These are phyloP conservation scores for Numenius arquata DNA, from an alignment of 2,113 vertebrate species.

Conservation along the genomic window DNA sequence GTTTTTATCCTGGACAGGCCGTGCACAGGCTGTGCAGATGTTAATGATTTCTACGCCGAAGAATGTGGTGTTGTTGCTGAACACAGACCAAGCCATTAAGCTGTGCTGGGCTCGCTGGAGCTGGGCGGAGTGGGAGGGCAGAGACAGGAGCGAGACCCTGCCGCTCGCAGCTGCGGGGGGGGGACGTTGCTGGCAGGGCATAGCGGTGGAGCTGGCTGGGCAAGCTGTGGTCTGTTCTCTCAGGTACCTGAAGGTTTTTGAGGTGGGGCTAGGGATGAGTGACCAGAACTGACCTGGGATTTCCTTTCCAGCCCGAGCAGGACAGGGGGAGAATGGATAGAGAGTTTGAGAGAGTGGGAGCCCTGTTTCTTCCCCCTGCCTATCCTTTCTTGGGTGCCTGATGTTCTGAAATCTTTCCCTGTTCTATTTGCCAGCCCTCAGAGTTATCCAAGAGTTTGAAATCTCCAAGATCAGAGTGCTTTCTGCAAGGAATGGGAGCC, in stretches of 20 bases:
- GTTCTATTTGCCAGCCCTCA: not conserved
- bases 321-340: not conserved
- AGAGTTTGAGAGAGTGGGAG: not conserved
- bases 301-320: not conserved
- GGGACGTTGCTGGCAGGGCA: not conserved
- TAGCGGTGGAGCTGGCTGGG: not conserved
- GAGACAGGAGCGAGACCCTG: not conserved
- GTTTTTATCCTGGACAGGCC: not conserved
- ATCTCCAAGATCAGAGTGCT: not conserved
- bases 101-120: not conserved
- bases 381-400: not conserved
- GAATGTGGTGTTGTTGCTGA: constrained; percentile 49
- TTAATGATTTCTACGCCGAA: constrained; percentile 47
- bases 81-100: not conserved
- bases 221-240: not conserved
- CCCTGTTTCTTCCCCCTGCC: not conserved
- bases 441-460: not conserved
- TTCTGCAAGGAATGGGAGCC: not conserved
- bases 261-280: not conserved
- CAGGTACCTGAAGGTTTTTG: not conserved
- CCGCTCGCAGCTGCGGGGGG: not conserved
- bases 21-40: constrained; percentile 38
- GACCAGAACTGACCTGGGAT: not conserved
- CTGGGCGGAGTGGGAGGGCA: not conserved
- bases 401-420: not conserved